phyloP scores from a whole-genome alignment of 2,797 vertebrate genomes.

The Fistularia commersonii region DNA sequence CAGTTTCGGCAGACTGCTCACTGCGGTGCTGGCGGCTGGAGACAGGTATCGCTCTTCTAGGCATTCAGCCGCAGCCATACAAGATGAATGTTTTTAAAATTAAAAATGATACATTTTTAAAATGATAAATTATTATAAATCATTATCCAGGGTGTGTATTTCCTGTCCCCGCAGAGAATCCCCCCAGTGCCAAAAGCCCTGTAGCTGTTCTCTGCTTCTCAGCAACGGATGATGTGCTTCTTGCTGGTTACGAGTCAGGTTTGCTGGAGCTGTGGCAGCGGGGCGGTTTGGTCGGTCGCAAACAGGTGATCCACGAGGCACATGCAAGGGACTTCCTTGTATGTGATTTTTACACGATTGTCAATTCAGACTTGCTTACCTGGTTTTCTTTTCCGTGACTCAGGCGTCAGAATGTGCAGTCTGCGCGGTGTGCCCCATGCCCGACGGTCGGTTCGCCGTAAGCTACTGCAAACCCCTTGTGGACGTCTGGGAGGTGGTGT shows the following conservation, averaged over 20 bases:
- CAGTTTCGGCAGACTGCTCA: conserved; percentile 75
- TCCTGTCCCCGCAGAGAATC: conserved; percentile 26
- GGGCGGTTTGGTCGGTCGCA: conserved; percentile 38
- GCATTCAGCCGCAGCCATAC: no score
- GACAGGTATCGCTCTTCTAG: conserved; percentile 51
- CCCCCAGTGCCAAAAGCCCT: conserved; percentile 15
- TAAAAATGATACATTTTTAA: background rate
- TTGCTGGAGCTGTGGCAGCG: conserved; percentile 76
- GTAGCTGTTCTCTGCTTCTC: conserved; percentile 74
- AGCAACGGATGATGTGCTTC: conserved; percentile 46
- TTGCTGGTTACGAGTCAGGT: conserved; percentile 74
- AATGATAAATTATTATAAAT: background rate
- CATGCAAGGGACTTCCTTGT: no score
- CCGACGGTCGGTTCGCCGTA: conserved; percentile 63
- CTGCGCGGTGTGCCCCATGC: conserved; percentile 58
- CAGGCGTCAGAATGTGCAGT: conserved; percentile 52
- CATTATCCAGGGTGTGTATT: background rate
- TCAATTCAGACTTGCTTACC: background rate
- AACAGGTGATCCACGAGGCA: conserved; percentile 45
- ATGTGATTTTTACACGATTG: background rate
- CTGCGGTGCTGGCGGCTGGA: conserved; percentile 72
- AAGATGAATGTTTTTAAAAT: background rate
- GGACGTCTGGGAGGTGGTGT: conserved; percentile 63
- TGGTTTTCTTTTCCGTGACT: background rate
- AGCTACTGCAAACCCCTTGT: conserved; percentile 37